phyloP scores from a whole-genome alignment of 2,797 vertebrate genomes.

The Vireo griseus region DNA sequence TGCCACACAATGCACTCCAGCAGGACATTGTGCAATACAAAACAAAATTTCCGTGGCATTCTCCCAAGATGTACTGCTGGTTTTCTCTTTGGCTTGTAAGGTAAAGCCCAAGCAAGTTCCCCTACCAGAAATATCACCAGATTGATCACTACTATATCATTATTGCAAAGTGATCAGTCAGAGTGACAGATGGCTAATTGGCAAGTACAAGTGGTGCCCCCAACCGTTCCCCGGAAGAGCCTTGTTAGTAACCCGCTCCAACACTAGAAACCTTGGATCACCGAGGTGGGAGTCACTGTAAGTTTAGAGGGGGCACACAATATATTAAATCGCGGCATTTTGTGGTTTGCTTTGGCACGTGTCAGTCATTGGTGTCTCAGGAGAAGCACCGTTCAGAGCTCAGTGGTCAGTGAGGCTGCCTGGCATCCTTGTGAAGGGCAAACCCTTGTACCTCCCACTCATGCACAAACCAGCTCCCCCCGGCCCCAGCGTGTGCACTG shows the following conservation, averaged over 20 bases:
- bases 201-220: background rate
- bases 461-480: background rate
- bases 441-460: background rate
- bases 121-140: background rate
- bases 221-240: background rate
- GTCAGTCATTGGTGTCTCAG: background rate
- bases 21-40: background rate
- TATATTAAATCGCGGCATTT: background rate
- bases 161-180: conserved; percentile 35
- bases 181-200: conserved; percentile 13
- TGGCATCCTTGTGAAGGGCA: background rate
- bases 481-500: background rate
- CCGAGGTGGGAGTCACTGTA: background rate
- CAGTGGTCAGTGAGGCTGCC: background rate
- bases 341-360: background rate
- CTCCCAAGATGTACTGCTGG: background rate
- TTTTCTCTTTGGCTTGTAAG: background rate
- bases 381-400: background rate
- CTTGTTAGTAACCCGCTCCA: background rate
- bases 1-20: background rate
- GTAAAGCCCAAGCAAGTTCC: background rate
- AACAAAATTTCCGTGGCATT: background rate
- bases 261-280: background rate
- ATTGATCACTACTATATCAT: background rate
- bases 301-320: background rate